Base-by-base conservation (phyloP, 2,888 invertebrate species). In the Lochmaea capreae region DNA sequence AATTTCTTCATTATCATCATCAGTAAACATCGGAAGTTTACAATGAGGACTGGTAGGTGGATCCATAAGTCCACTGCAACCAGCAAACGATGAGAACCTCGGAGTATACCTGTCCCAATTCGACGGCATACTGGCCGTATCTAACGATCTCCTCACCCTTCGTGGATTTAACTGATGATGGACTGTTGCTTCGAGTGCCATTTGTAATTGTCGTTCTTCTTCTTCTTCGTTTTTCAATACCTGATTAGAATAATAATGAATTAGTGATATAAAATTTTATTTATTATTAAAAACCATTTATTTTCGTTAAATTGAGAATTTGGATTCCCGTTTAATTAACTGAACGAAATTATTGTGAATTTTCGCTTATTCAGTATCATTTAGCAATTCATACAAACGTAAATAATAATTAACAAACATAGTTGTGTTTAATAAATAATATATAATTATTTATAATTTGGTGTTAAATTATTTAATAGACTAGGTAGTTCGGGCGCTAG, bases 181-280 rank as follows among this genome's bases (percentile, higher is more conserved):
- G n/a, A 89, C 89, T 70, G 90, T 91, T 78, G 92, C 93, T 81
- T 94, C 94, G 78, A 94, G 87, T 42, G 93, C 94, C 70, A 93
- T 93, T 65, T 91, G 93, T 58, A 94, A 88, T 79, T 94, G 93
- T 10, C 93, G 90, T 72, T 84, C 83, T 83, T 94, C 94, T 84
- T 93, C 93, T 72, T 93, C 94, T 2, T 93, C 94, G 58, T 65
- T 65, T 39, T 69, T 69, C 12, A 69, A 62, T 42, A 69, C 69
- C 69, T 69, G 18, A 14, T 18, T 63, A n/a, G n/a, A 61, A 61
- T 61, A 33, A 33, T 33, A 33, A 5, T 33, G 33, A 5, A 33
- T 33, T 33, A 33, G 33, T 33, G 5, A 33, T 5, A 33, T 33
- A 0, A 0, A 33, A 0, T 33, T 33, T 33, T 33, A 33, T 33